phyloP scores from a whole-genome alignment of 2,113 vertebrate genomes.

The Vulpes lagopus region DNA sequence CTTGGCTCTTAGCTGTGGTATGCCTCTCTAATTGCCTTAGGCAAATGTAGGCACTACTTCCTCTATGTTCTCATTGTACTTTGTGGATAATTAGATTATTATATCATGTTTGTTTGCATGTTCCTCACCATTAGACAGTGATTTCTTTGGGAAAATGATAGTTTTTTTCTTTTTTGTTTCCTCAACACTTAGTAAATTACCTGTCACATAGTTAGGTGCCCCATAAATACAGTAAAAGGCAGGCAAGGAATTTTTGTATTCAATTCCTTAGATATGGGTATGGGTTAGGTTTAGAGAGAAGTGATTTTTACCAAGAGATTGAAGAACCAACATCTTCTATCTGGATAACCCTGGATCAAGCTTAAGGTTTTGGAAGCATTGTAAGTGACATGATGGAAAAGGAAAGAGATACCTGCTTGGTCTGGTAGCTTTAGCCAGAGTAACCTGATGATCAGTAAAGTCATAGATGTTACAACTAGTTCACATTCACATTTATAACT shows the following conservation, averaged over 20 bases:
- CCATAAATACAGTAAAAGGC: constrained; percentile 6
- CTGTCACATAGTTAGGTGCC: not conserved
- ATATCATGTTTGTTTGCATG: not conserved
- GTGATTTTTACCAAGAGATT: not conserved
- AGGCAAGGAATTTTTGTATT: not conserved
- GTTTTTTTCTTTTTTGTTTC: constrained; percentile 23
- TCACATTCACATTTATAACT: not conserved
- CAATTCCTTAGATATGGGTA: not conserved
- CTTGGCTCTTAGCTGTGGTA: not conserved
- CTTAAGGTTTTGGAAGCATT: not conserved
- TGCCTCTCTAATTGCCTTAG: not conserved
- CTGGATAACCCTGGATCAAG: not conserved
- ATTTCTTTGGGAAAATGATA: not conserved
- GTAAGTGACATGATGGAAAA: not conserved
- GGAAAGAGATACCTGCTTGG: not conserved
- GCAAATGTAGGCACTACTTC: not conserved
- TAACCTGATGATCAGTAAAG: not conserved
- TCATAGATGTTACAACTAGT: not conserved
- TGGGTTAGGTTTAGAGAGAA: not conserved
- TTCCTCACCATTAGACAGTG: not conserved
- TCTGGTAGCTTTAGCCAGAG: no score
- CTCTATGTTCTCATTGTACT: not conserved
- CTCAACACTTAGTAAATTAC: not conserved
- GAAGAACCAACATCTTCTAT: not conserved
- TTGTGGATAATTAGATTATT: not conserved